Evolutionary conservation across 2,888 invertebrate genomes (phyloP).

Genomic region (Hypena proboscidalis): DNA sequence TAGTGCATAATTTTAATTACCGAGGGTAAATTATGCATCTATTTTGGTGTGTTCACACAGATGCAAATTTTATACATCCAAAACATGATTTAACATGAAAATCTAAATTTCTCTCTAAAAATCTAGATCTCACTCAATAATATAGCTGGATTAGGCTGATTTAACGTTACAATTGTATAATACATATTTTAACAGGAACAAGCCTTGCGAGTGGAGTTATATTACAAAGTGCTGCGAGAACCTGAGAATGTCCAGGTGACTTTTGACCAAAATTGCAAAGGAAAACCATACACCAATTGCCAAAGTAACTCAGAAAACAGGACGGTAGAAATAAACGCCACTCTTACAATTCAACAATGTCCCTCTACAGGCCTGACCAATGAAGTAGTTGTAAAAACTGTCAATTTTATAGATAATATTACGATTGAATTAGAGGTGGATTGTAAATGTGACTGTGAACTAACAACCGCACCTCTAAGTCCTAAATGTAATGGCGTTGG

Average conservation of each 20-base stretch:
- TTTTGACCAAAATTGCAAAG: conserved; percentile 52
- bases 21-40: too few relatives aligned
- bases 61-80: too few relatives aligned
- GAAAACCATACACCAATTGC: conserved; percentile 43
- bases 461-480: conserved; percentile 55
- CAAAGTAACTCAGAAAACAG: conserved; percentile 39
- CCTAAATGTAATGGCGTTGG: conserved; percentile 73
- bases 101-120: too few relatives aligned
- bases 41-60: too few relatives aligned
- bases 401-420: conserved; percentile 88
- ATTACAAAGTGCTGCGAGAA: conserved; percentile 25
- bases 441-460: conserved; percentile 92
- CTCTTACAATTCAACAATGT: conserved; percentile 53
- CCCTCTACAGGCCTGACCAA: conserved; percentile 22
- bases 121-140: too few relatives aligned
- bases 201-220: conserved; percentile 41
- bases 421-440: conserved; percentile 88
- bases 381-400: conserved; percentile 68
- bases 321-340: conserved; percentile 46
- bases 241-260: conserved; percentile 48
- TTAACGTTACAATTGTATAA: too few relatives aligned
- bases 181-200: conserved; percentile 48
- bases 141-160: too few relatives aligned
- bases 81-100: too few relatives aligned
- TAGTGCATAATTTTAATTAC: too few relatives aligned